A percentile compares a stretch with the other conserved stretches of the same genome.
These are phyloP conservation scores for Morelia viridis DNA, from an alignment of 2,797 vertebrate genomes.

Conservation along the genomic window DNA sequence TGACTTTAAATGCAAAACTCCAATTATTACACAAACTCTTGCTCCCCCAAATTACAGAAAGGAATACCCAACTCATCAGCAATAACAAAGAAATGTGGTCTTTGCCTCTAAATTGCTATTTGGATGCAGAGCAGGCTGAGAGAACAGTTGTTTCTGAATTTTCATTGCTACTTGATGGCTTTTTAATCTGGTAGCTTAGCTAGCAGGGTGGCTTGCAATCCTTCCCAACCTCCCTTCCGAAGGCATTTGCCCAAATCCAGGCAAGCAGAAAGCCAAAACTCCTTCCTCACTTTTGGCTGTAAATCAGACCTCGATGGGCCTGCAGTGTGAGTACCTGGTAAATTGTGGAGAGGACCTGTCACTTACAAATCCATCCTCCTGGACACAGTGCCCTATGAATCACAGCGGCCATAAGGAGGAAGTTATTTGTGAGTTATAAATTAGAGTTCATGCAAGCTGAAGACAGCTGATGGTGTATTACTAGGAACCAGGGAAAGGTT, in stretches of 20 bases:
- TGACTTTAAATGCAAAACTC: constrained; percentile 4
- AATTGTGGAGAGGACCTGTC: constrained; percentile 45
- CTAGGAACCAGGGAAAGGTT: neutral
- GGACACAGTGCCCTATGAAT: constrained; percentile 52
- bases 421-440: constrained; percentile 58
- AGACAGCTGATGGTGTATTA: constrained; percentile 8
- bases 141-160: constrained; percentile 48
- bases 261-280: constrained; percentile 15
- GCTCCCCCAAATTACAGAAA: neutral
- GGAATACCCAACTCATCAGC: constrained; percentile 17
- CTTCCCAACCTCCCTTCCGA: constrained; percentile 23
- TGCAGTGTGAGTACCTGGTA: constrained; percentile 50
- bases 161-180: constrained; percentile 47
- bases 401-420: constrained; percentile 48
- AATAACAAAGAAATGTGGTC: constrained; percentile 40
- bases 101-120: constrained; percentile 39
- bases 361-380: constrained; percentile 54
- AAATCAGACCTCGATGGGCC: constrained; percentile 52
- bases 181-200: constrained; percentile 44
- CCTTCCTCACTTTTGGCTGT: constrained; percentile 39
- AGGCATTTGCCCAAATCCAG: constrained; percentile 9
- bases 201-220: constrained; percentile 38
- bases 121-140: constrained; percentile 44
- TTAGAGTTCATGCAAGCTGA: constrained; percentile 47
- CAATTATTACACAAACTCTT: constrained; percentile 16